A percentile compares a stretch with the other conserved stretches of the same genome.
Conservation (phyloP, 2,797 vertebrate genomes). For the Semaprochilodus insignis region DNA sequence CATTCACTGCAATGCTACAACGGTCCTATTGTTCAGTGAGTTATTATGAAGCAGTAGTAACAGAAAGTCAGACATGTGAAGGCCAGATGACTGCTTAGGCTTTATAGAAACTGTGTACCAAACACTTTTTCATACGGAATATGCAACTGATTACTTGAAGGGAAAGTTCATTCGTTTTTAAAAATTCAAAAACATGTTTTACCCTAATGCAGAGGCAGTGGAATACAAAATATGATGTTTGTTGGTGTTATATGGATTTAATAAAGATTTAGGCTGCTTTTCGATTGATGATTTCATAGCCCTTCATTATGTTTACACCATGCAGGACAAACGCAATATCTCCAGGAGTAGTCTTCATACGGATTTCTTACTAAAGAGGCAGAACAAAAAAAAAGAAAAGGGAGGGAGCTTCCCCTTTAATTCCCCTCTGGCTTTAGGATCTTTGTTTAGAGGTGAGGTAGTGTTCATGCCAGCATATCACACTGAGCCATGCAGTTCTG, state of each 20-base stretch:
- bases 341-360: not conserved
- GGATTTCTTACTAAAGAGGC: not conserved
- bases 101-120: not conserved
- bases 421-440: not conserved
- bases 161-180: not conserved
- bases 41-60: constrained; percentile 1
- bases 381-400: not conserved
- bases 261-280: not conserved
- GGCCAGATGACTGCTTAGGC: not conserved
- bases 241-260: not conserved
- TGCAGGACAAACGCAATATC: not conserved
- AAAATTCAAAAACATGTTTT: not conserved
- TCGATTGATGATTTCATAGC: not conserved
- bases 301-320: not conserved
- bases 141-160: not conserved
- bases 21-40: not conserved
- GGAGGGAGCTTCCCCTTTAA: not conserved
- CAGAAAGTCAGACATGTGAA: not conserved
- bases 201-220: not conserved
- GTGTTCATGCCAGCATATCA: constrained; percentile 24
- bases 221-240: not conserved
- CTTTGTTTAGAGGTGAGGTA: constrained; percentile 10
- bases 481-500: constrained; percentile 13
- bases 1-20: not conserved
- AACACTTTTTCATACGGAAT: not conserved